Conservation (phyloP, 1,140 invertebrate genomes). For the Diorhabda carinulata region DNA sequence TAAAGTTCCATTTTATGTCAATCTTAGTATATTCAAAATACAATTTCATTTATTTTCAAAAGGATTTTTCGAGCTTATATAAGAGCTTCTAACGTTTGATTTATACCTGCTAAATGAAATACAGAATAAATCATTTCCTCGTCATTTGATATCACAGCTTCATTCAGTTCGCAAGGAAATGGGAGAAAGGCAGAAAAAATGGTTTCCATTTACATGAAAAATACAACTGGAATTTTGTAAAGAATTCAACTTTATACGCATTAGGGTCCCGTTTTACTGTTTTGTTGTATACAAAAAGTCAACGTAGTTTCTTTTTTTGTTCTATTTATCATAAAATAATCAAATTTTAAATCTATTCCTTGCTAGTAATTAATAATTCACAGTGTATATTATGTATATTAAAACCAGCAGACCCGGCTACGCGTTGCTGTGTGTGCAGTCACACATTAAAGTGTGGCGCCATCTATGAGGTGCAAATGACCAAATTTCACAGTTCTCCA, state of each 20-base stretch:
- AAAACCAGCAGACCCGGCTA: too few relatives aligned
- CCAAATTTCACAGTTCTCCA: too few relatives aligned
- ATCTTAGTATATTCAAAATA: too few relatives aligned
- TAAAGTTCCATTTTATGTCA: too few relatives aligned
- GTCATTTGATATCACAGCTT: slow-evolving; percentile 2
- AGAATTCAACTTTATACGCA: neutral
- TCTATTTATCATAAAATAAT: too few relatives aligned
- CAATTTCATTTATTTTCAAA: neutral
- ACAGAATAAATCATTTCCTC: slow-evolving; percentile 2
- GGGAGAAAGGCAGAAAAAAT: neutral
- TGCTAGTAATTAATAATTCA: too few relatives aligned
- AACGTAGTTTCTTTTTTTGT: neutral
- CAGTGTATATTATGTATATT: too few relatives aligned
- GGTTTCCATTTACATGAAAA: slow-evolving; percentile 1
- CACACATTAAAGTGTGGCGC: too few relatives aligned
- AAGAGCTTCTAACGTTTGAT: neutral
- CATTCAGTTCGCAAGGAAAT: slow-evolving; percentile 2
- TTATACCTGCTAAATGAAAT: slow-evolving; percentile 1
- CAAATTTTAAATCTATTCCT: too few relatives aligned
- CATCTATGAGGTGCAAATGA: too few relatives aligned
- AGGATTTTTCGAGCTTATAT: slow-evolving; percentile 2
- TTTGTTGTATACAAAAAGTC: neutral
- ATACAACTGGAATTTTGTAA: neutral
- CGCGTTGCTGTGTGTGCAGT: too few relatives aligned
- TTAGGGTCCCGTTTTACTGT: neutral